Conservation (phyloP, 2,888 invertebrate species). For the Kryphioiulus occultus region DNA sequence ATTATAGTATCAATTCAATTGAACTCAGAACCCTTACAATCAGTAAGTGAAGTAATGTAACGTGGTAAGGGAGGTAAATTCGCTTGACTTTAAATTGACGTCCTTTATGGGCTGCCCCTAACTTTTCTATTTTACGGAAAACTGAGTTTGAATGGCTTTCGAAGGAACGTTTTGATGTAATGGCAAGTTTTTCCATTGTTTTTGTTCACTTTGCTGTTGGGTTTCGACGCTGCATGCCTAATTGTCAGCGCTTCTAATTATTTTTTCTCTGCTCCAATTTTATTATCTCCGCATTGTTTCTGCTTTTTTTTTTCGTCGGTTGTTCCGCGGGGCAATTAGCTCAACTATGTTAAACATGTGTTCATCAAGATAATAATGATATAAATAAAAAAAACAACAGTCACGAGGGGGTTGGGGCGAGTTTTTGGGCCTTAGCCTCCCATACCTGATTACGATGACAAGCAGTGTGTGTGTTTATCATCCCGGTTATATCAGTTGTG, state of each 20-base stretch:
- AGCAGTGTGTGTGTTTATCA: background rate
- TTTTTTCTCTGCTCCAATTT: background rate
- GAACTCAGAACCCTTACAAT: too few species aligned
- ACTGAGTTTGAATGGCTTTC: too few species aligned
- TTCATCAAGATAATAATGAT: constrained; percentile 35
- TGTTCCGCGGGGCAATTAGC: constrained; percentile 24
- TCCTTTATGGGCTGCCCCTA: too few species aligned
- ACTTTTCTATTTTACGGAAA: too few species aligned
- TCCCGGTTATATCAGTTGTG: background rate
- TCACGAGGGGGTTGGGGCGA: background rate
- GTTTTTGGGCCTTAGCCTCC: background rate
- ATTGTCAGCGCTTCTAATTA: background rate
- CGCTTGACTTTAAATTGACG: too few species aligned
- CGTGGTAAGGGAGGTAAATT: too few species aligned
- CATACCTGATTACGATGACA: background rate
- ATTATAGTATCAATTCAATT: too few species aligned
- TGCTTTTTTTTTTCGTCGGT: background rate
- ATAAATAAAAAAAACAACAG: constrained; percentile 1
- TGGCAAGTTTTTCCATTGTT: too few species aligned
- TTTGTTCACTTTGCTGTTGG: too few species aligned
- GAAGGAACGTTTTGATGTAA: too few species aligned
- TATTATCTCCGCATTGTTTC: background rate
- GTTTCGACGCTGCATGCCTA: background rate
- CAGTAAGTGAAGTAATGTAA: too few species aligned
- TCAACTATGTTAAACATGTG: constrained; percentile 35